Percentiles rank a stretch among this genome's conserved stretches.
Evolutionary conservation across 2,113 vertebrate genomes (phyloP).

Genomic region (Emydocephalus ijimae): DNA sequence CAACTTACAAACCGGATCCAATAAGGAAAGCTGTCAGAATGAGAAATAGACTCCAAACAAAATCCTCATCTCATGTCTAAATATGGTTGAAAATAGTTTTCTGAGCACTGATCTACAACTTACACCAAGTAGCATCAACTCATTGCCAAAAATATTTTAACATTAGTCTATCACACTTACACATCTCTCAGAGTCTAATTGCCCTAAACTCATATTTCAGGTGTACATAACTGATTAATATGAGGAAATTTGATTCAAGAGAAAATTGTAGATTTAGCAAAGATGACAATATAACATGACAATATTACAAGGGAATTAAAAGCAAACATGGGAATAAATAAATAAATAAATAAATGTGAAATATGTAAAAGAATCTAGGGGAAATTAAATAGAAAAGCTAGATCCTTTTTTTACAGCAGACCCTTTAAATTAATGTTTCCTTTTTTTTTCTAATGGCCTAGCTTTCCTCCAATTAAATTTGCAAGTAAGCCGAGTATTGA

Average conservation of each 20-base stretch:
- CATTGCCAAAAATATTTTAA: not conserved
- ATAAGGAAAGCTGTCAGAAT: constrained; percentile 44
- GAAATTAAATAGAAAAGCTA: not conserved
- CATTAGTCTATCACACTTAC: not conserved
- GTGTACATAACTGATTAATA: not conserved
- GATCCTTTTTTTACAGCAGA: not conserved
- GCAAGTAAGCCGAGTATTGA: not conserved
- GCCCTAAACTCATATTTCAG: not conserved
- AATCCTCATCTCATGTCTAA: constrained; percentile 46
- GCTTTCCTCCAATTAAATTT: not conserved
- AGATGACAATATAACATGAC: not conserved
- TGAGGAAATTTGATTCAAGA: not conserved
- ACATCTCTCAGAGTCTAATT: not conserved
- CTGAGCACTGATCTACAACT: too few species aligned
- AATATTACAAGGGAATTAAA: not conserved
- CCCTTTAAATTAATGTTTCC: not conserved
- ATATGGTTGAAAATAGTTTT: constrained; percentile 29
- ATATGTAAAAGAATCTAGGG: not conserved
- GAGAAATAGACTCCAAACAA: constrained; percentile 47
- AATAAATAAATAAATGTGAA: not conserved
- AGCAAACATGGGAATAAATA: not conserved
- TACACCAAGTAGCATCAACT: not conserved
- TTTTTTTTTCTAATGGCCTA: not conserved
- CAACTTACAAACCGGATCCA: constrained; percentile 38
- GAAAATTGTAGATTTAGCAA: not conserved